Evolutionary conservation across 2,113 vertebrate genomes (phyloP).

Genomic region (Zosterops borbonicus): DNA sequence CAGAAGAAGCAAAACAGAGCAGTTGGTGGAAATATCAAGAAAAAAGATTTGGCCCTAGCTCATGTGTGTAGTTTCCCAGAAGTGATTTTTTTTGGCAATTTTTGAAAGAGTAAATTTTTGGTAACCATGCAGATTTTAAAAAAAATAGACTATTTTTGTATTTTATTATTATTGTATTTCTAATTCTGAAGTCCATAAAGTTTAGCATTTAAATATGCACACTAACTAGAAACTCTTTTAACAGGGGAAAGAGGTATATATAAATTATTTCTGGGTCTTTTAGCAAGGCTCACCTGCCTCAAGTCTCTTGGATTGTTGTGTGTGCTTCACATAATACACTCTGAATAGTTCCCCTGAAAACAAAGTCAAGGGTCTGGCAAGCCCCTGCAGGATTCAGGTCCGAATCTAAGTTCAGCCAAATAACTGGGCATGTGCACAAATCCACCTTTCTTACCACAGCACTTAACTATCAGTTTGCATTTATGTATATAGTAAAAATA

Average conservation of each 20-base stretch:
- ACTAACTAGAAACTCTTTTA: background rate
- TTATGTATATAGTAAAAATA: background rate
- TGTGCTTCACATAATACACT: background rate
- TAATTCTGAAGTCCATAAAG: background rate
- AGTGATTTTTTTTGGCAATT: slow-evolving; percentile 71
- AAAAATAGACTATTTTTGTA: slow-evolving; percentile 34
- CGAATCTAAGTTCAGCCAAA: background rate
- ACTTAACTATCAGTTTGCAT: background rate
- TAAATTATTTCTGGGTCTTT: background rate
- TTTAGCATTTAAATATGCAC: background rate
- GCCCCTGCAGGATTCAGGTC: background rate
- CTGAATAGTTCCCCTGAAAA: background rate
- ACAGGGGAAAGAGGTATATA: background rate
- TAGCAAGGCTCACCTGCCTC: background rate
- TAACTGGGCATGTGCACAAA: background rate
- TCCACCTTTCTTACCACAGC: background rate
- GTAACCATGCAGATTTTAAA: slow-evolving; percentile 56
- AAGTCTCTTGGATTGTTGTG: background rate
- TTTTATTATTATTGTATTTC: background rate
- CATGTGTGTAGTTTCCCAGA: slow-evolving; percentile 74
- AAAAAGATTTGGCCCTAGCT: slow-evolving; percentile 72
- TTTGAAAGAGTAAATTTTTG: slow-evolving; percentile 69
- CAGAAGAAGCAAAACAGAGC: slow-evolving; percentile 77
- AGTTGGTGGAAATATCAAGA: slow-evolving; percentile 72
- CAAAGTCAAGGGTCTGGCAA: slow-evolving; percentile 6